These are phyloP conservation scores for Serinus canaria DNA, from an alignment of 2,113 vertebrate genomes.

Conservation along the genomic window DNA sequence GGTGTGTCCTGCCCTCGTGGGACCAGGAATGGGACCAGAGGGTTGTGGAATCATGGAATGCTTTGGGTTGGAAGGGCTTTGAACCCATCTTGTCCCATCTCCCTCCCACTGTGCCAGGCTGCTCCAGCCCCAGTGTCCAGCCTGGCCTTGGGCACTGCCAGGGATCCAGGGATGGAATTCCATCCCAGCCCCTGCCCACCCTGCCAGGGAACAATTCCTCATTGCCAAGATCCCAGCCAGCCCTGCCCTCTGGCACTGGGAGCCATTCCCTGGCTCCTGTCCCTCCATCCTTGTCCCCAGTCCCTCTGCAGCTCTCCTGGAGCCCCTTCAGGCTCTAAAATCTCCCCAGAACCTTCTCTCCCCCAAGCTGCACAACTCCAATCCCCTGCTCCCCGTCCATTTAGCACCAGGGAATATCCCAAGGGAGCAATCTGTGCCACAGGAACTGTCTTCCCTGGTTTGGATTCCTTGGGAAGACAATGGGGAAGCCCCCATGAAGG, in stretches of 20 bases:
- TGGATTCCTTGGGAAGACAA: background rate
- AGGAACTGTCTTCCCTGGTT: background rate
- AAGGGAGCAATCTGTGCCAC: background rate
- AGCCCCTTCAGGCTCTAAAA: background rate
- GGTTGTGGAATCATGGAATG: background rate
- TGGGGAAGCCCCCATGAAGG: background rate
- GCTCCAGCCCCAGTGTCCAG: background rate
- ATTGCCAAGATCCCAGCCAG: accelerated
- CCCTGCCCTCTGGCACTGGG: background rate
- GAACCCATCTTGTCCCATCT: background rate
- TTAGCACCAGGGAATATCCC: background rate
- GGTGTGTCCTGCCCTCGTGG: background rate
- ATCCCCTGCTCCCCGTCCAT: background rate
- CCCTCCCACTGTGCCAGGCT: background rate
- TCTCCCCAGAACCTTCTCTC: background rate
- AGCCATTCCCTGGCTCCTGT: background rate
- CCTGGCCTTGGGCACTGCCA: background rate
- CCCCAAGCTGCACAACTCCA: background rate
- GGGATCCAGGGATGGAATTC: background rate
- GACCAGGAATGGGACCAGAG: background rate
- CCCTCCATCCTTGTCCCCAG: background rate
- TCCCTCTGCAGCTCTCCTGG: background rate
- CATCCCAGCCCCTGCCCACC: accelerated
- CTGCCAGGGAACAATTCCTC: background rate
- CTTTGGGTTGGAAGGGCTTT: background rate